Evolutionary conservation across 2,888 invertebrate genomes (phyloP), one percentile per base, ranked within the genome.

Genomic region (Caenorhabditis sulstoni): DNA sequence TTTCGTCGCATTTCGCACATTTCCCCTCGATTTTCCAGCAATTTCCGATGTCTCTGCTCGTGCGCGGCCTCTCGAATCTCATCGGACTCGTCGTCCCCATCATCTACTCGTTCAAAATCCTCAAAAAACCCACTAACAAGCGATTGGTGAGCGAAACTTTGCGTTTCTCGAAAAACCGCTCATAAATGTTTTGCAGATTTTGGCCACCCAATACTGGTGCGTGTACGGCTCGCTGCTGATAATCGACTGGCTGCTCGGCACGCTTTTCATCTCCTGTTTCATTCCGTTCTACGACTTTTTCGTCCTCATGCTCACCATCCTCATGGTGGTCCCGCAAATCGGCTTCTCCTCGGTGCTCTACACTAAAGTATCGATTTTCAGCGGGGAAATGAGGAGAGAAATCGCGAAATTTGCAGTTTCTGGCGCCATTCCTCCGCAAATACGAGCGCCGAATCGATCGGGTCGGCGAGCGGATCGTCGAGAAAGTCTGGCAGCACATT

Each of bases 251-350:
- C 45, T 70, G n/a, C 71, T 64, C 5, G 62, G 16, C 49, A 75
- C 79, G 11, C 71, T 76, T 35, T 76, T 58, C 62, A 52, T 80
- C 58, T 39, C 75, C 0, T 65, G 55, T 29, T 50, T 76, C 66
- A 70, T 79, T 29, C 75, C 79, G 11, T 75, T 75, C 66, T 79
- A 74, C 53, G 75, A 75, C 20, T 39, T 75, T 12, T 70, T 79
- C 59, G 35, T 57, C 3, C 66, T 79, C 35, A 23, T 59, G 2
- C 57, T 76, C 44, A 45, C 53, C 8, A 4, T 76, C 22, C 52
- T 66, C 22, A 67, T 79, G 29, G 16, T 68, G 0, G 7, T 74
- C 14, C 79, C 79, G 9, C 73, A 74, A 1, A 8, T 74, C 52
- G 79, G 79, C 9, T 59, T 61, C 35, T 62, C 79, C 9, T n/a